phyloP scores from a whole-genome alignment of 2,888 invertebrate genomes.

The Macaria notata region DNA sequence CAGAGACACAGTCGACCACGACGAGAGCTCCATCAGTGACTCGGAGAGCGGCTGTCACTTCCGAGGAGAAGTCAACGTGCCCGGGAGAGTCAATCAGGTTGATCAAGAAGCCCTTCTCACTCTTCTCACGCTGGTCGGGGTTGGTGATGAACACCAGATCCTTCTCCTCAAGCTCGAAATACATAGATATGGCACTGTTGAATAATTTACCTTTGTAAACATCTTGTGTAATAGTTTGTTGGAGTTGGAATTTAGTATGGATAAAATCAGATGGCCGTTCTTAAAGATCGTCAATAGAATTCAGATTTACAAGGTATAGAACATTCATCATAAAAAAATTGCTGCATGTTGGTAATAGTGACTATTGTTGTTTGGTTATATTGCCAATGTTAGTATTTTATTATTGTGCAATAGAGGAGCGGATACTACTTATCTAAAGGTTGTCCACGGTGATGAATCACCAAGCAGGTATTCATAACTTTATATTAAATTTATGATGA shows the following conservation, averaged over 20 bases:
- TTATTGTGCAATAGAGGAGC: too few relatives aligned
- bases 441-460: too few relatives aligned
- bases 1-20: slow-evolving; percentile 99
- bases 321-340: slow-evolving; percentile 73
- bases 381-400: neutral
- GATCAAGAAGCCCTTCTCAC: slow-evolving; percentile 98
- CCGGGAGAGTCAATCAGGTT: slow-evolving; percentile 99
- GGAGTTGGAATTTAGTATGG: neutral
- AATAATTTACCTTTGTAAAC: neutral
- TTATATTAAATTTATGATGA: too few relatives aligned
- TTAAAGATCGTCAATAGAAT: slow-evolving; percentile 68
- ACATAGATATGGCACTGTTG: slow-evolving; percentile 98
- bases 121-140: slow-evolving; percentile 94
- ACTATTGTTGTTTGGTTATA: neutral
- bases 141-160: slow-evolving; percentile 97
- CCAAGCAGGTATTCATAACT: too few relatives aligned
- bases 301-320: slow-evolving; percentile 75
- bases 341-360: neutral
- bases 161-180: slow-evolving; percentile 97
- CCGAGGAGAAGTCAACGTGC: slow-evolving; percentile 99
- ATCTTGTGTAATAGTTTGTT: neutral
- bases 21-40: slow-evolving; percentile 99
- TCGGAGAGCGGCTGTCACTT: slow-evolving; percentile 99
- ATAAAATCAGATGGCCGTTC: slow-evolving; percentile 81
- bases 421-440: too few relatives aligned